Evolutionary conservation across 1,140 invertebrate species (phyloP).

Genomic region (Drosophila lacteicornis): DNA sequence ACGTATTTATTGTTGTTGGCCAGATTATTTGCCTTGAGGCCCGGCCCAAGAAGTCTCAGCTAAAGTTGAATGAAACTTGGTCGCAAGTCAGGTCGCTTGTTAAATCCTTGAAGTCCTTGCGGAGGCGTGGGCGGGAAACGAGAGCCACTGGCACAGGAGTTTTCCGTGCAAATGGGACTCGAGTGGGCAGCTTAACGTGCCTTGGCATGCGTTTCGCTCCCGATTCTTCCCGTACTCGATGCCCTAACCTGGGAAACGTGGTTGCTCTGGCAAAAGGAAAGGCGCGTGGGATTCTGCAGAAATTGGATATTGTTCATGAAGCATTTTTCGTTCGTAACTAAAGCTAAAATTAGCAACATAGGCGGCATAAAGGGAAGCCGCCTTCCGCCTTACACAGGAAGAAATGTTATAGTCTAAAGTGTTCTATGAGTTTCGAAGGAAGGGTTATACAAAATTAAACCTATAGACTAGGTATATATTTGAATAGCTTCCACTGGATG

Average conservation of each 20-base stretch:
- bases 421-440: no score
- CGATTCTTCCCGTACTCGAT: not conserved
- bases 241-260: slow-evolving; percentile 6
- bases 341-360: slow-evolving; percentile 1
- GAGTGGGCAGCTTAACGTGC: slow-evolving; percentile 49
- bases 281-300: not conserved
- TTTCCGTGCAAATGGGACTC: slow-evolving; percentile 20
- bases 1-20: slow-evolving; percentile 9
- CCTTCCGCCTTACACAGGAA: not conserved
- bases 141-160: slow-evolving; percentile 15
- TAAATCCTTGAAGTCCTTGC: slow-evolving; percentile 22
- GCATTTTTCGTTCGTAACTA: not conserved
- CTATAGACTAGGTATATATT: no score
- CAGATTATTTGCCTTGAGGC: slow-evolving; percentile 34
- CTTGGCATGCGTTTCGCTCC: slow-evolving; percentile 36
- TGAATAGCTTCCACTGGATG: no score
- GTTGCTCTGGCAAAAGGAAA: slow-evolving; percentile 6
- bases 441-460: no score
- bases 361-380: not conserved
- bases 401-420: no score
- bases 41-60: slow-evolving; percentile 37
- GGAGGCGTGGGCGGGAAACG: not conserved
- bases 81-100: slow-evolving; percentile 13
- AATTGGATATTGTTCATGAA: slow-evolving; percentile 13
- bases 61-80: slow-evolving; percentile 53